Evolutionary conservation across 2,113 vertebrate genomes (phyloP).

Genomic region (Puma concolor): DNA sequence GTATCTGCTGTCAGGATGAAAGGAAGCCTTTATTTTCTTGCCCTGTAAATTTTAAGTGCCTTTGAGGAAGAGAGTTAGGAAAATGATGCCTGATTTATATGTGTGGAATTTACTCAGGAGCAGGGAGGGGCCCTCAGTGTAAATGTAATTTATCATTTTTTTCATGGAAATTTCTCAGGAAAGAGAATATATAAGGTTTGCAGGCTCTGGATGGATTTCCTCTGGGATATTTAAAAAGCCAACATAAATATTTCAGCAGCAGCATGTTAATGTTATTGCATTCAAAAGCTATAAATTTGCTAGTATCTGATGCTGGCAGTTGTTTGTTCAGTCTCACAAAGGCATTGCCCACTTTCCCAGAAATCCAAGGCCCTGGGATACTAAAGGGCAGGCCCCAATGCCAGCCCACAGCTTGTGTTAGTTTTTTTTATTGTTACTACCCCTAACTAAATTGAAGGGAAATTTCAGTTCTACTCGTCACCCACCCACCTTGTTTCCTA

Average conservation of each 20-base stretch:
- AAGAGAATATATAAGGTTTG: conserved; percentile 78
- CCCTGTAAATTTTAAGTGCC: conserved; percentile 62
- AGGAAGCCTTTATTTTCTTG: conserved; percentile 72
- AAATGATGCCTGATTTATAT: conserved; percentile 80
- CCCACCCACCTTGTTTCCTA: conserved; percentile 44
- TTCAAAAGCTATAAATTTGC: conserved; percentile 83
- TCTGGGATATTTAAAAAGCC: conserved; percentile 85
- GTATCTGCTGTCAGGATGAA: conserved; percentile 70
- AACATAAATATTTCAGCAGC: conserved; percentile 85
- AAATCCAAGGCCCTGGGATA: background rate
- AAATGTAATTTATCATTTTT: conserved; percentile 83
- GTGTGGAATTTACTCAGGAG: conserved; percentile 72
- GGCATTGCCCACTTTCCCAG: conserved; percentile 44
- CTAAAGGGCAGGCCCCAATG: background rate
- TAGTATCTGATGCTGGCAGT: conserved; percentile 69
- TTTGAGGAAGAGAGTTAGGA: conserved; percentile 73
- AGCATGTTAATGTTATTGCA: conserved; percentile 82
- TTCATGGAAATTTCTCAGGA: conserved; percentile 82
- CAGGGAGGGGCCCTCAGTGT: conserved; percentile 71
- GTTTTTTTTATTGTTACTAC: background rate
- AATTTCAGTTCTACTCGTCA: conserved; percentile 49
- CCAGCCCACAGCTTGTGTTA: background rate
- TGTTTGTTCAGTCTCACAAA: conserved; percentile 70
- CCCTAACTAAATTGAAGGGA: background rate
- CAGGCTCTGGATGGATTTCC: conserved; percentile 82